phyloP scores from a whole-genome alignment of 2,888 invertebrate genomes.

The Phortica okadai region DNA sequence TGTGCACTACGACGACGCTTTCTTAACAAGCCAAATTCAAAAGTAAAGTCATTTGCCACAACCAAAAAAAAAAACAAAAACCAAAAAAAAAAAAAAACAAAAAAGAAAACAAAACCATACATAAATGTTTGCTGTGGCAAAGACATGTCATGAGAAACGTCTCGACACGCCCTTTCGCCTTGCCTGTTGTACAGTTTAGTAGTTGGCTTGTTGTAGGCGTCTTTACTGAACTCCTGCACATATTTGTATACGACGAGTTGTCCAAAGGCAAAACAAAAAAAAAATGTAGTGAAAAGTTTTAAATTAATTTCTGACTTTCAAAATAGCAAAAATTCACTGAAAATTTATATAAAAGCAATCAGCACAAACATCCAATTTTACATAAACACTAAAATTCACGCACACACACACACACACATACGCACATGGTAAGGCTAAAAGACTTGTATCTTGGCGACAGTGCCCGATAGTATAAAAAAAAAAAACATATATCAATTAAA shows the following conservation, averaged over 20 bases:
- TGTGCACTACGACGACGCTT: not conserved
- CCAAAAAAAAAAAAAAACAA: not conserved
- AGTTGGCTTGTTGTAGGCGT: slow-evolving; percentile 19
- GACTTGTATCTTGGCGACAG: slow-evolving; percentile 44
- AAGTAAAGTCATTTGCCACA: slow-evolving; percentile 6
- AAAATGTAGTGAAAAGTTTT: slow-evolving; percentile 45
- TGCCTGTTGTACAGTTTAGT: not conserved
- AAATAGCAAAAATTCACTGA: slow-evolving; percentile 32
- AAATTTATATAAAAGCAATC: slow-evolving; percentile 56
- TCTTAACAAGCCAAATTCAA: slow-evolving; percentile 6
- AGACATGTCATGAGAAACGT: not conserved
- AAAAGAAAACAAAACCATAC: not conserved
- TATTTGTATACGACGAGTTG: slow-evolving; percentile 1
- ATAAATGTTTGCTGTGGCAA: not conserved
- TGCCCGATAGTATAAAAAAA: slow-evolving; percentile 35
- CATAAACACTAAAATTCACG: slow-evolving; percentile 52
- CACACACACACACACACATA: slow-evolving; percentile 38
- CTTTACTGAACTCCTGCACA: not conserved
- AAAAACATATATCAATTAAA: slow-evolving; percentile 61
- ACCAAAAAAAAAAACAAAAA: not conserved
- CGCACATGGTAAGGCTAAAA: not conserved
- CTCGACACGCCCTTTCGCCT: not conserved
- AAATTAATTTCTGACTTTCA: slow-evolving; percentile 64
- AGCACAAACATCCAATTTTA: slow-evolving; percentile 14
- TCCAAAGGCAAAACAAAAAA: not conserved